Conservation (phyloP, 2,888 invertebrate species). For the Chaitophorus viminalis region DNA sequence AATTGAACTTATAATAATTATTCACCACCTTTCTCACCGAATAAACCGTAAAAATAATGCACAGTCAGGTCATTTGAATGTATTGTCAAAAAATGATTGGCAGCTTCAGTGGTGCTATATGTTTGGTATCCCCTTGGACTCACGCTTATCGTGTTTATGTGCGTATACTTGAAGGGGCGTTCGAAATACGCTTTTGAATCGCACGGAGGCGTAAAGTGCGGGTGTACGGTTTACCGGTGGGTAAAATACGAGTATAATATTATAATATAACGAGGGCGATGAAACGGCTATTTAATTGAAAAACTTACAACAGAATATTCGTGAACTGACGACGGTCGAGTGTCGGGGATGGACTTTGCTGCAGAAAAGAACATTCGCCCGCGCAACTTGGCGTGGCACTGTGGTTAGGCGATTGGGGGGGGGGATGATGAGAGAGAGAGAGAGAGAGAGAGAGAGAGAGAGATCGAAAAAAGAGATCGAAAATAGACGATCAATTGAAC, state of each 20-base stretch:
- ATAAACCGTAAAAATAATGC: no score
- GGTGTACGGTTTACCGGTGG: neutral
- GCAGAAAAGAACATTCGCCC: neutral
- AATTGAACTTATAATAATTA: no score
- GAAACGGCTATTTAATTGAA: neutral
- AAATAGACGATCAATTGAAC: slow-evolving; percentile 17
- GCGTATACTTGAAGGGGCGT: no score
- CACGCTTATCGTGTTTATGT: no score
- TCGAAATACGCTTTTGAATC: neutral
- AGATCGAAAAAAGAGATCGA: no score
- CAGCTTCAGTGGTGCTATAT: no score
- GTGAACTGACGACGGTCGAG: neutral
- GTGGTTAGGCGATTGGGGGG: neutral
- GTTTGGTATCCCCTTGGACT: no score
- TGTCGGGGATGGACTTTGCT: neutral
- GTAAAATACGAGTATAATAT: neutral
- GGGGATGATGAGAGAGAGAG: no score
- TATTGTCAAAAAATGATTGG: no score
- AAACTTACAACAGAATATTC: neutral
- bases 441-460: neutral
- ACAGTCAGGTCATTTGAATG: no score
- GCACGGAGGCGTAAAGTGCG: neutral
- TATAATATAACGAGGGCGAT: neutral
- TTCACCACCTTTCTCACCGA: no score
- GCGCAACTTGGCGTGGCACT: neutral